A percentile compares a stretch with the other conserved stretches of the same genome.
Evolutionary conservation across 2,888 invertebrate species (phyloP).

Genomic region (Helleia helle): DNA sequence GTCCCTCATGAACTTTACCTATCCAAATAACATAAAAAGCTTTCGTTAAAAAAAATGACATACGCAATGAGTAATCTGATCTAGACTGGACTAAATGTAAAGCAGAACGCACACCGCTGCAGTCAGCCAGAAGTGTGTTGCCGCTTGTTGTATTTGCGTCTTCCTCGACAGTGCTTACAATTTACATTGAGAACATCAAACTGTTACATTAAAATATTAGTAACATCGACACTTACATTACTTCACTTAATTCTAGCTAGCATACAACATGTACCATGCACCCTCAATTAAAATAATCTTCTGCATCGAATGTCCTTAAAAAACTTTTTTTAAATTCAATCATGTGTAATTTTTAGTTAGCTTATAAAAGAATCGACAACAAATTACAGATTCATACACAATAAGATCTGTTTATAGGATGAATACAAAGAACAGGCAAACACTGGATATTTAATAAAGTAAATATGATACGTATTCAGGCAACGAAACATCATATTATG

Average conservation of each 20-base stretch:
- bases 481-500: constrained; percentile 2
- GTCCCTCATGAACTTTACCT: too few relatives aligned
- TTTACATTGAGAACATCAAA: constrained; percentile 5
- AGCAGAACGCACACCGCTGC: constrained; percentile 55
- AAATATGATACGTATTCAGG: background rate
- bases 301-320: background rate
- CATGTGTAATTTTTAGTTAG: too few relatives aligned
- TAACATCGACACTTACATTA: constrained; percentile 20
- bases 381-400: background rate
- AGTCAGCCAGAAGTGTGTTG: constrained; percentile 44
- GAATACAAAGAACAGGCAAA: constrained; percentile 2
- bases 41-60: too few relatives aligned
- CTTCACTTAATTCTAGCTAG: constrained; percentile 21
- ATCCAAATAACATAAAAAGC: too few relatives aligned
- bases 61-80: constrained; percentile 6
- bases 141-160: constrained; percentile 73
- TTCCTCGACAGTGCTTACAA: constrained; percentile 48
- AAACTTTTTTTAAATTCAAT: background rate
- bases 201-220: constrained; percentile 28
- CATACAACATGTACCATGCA: constrained; percentile 18
- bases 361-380: background rate
- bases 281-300: constrained; percentile 5
- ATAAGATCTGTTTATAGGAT: background rate
- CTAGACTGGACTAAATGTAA: constrained; percentile 64
- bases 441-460: background rate